Base-by-base conservation (phyloP, 2,797 vertebrate genomes). In the Lepidocolaptes lacrymiger region DNA sequence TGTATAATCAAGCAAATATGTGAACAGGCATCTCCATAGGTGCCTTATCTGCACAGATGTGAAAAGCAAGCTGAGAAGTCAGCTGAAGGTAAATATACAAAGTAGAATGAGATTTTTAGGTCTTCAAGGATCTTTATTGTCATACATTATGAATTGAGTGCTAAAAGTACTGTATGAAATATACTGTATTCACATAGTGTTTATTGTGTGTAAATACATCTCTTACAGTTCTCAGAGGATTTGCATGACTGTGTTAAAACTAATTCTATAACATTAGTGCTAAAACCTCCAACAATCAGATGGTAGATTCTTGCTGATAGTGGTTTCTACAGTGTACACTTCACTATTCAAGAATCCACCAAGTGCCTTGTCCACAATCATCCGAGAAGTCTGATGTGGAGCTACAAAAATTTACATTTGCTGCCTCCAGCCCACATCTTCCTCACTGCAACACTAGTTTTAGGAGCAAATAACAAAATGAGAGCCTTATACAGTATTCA, bases 51-150 rank as follows among this genome's bases (percentile, higher is more conserved):
- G 27, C 51, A 69, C 6, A 14, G 43, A 43, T 7, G 21, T 69
- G 63, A 51, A 72, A 84, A 72, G 4, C 6, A 83, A 90, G 32
- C 13, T 48, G 11, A 61, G 20, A 69, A 68, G 36, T 55, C 68
- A 74, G 51, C 23, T 49, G 34, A 73, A 74, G 64, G 10, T 24
- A 69, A 85, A 80, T 39, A 67, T 1, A 39, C 16, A 77, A 76
- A 85, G 6, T 34, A 49, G 41, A 73, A 63, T 36, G 69, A 81
- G n/a, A 67, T 56, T 82, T 91, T 62, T 18, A 18, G 27, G 26
- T 87, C 52, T 77, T 78, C 61, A 77, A 89, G 54, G 67, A 59
- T 52, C n/a, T 95, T 96, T 95, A 81, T 73, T 94, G 58, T 27
- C 66, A 66, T 75, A 54, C 52, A 23, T 17, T 55, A 84, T 66